Evolutionary conservation across 2,797 vertebrate genomes (phyloP).

Genomic region (Salmo trutta): DNA sequence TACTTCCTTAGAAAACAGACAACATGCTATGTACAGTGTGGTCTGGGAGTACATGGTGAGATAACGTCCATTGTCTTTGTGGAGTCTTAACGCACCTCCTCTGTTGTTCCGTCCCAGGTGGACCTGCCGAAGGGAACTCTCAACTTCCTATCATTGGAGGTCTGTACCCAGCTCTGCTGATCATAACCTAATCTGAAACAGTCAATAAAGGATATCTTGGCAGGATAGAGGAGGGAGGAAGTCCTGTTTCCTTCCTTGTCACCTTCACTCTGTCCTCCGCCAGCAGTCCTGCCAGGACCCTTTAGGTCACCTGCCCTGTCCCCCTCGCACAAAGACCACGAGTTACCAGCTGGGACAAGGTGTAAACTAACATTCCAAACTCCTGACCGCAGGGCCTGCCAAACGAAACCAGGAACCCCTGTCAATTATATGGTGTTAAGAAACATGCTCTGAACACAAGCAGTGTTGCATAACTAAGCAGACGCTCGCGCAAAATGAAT

Average conservation of each 20-base stretch:
- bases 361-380: slow-evolving; percentile 70
- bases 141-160: slow-evolving; percentile 93
- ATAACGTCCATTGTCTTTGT: slow-evolving; percentile 59
- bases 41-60: slow-evolving; percentile 16
- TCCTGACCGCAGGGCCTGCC: slow-evolving; percentile 39
- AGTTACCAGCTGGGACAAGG: slow-evolving; percentile 29
- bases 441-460: slow-evolving; percentile 42
- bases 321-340: slow-evolving; percentile 8
- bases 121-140: slow-evolving; percentile 94
- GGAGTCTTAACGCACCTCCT: background rate
- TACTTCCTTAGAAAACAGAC: slow-evolving; percentile 22
- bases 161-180: slow-evolving; percentile 65
- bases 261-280: slow-evolving; percentile 26
- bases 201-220: slow-evolving; percentile 60
- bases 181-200: slow-evolving; percentile 30
- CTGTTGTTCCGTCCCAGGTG: slow-evolving; percentile 77
- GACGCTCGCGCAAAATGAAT: slow-evolving; percentile 32
- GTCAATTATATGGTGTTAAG: slow-evolving; percentile 51
- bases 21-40: slow-evolving; percentile 14
- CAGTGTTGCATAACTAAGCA: slow-evolving; percentile 45
- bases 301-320: too few relatives aligned
- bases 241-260: slow-evolving; percentile 68
- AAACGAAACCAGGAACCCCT: slow-evolving; percentile 39
- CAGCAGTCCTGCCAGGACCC: too few relatives aligned
- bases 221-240: slow-evolving; percentile 49